These are phyloP conservation scores for Leptobrachium ailaonicum DNA, from an alignment of 2,113 vertebrate species.

Conservation along the genomic window DNA sequence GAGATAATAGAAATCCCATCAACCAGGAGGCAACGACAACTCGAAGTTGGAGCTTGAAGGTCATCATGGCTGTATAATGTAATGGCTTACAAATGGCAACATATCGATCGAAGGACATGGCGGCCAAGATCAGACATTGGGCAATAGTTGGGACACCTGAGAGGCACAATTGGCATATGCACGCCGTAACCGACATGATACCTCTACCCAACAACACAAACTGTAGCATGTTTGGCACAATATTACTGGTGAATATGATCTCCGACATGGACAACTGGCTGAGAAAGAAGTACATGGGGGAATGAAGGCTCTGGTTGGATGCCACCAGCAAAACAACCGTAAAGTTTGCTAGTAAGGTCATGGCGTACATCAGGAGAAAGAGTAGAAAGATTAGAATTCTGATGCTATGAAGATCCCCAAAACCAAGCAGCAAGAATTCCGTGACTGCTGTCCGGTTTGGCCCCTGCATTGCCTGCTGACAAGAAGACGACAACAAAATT, in stretches of 20 bases:
- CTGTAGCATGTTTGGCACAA: constrained; percentile 7
- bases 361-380: neutral
- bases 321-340: neutral
- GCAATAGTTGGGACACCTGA: constrained; percentile 12
- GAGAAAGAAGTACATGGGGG: constrained; percentile 18
- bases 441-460: neutral
- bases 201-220: neutral
- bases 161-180: neutral
- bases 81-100: constrained; percentile 54
- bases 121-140: constrained; percentile 54
- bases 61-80: constrained; percentile 17
- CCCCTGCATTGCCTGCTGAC: too few relatives aligned
- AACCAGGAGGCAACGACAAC: constrained; percentile 8
- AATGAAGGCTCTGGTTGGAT: neutral
- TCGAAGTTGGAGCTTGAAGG: neutral
- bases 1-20: neutral
- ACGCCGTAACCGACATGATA: neutral
- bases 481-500: too few relatives aligned
- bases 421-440: constrained; percentile 1
- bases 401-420: neutral
- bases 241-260: constrained; percentile 17
- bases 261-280: neutral
- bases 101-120: constrained; percentile 56
- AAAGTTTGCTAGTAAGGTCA: constrained; percentile 6
- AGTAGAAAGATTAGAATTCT: constrained; percentile 3